phyloP scores from a whole-genome alignment of 2,113 vertebrate species.

The Speoplatyrhinus poulsoni region DNA sequence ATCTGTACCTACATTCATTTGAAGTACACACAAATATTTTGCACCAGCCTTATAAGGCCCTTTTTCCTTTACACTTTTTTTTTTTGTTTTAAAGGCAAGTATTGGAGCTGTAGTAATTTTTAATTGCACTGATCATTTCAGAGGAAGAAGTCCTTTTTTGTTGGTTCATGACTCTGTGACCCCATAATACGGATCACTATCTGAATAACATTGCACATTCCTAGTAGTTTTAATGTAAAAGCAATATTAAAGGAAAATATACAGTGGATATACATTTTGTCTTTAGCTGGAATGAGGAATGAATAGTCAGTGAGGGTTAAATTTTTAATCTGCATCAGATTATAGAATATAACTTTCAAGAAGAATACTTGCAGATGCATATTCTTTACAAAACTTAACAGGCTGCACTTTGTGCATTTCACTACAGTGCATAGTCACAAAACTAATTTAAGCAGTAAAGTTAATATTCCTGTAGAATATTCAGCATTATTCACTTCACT shows the following conservation, averaged over 20 bases:
- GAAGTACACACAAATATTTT: conserved; percentile 29
- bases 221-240: no score
- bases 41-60: conserved; percentile 53
- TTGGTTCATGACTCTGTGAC: not conserved
- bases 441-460: conserved; percentile 19
- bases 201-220: no score
- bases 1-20: conserved; percentile 34
- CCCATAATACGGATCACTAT: no score
- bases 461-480: not conserved
- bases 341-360: no score
- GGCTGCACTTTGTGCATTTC: conserved; percentile 8
- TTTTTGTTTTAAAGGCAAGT: conserved; percentile 16
- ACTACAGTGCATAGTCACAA: not conserved
- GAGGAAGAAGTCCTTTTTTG: conserved; percentile 7
- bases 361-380: not conserved
- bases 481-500: not conserved
- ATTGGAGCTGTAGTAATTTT: conserved; percentile 19
- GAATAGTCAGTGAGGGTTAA: not conserved
- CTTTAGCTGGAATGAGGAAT: not conserved
- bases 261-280: no score
- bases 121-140: conserved; percentile 64
- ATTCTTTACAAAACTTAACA: not conserved
- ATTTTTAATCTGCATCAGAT: not conserved
- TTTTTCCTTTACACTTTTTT: conserved; percentile 26
- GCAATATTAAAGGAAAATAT: no score